These are phyloP conservation scores for Cryptus armator DNA, from an alignment of 2,888 invertebrate genomes.

Conservation along the genomic window DNA sequence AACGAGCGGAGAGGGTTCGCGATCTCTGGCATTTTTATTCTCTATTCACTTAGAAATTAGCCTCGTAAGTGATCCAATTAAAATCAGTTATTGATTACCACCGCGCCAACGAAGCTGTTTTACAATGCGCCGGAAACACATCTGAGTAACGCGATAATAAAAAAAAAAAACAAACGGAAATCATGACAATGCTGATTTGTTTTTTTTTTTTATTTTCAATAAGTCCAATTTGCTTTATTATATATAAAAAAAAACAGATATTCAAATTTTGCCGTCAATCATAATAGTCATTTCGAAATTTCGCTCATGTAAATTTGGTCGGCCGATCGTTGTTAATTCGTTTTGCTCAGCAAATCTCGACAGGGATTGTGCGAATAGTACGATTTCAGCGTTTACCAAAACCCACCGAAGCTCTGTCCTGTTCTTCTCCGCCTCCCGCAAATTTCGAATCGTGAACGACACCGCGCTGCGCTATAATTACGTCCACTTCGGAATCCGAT, in stretches of 20 bases:
- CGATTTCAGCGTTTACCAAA: slow-evolving; percentile 12
- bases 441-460: slow-evolving; percentile 21
- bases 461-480: slow-evolving; percentile 15
- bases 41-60: slow-evolving; percentile 31
- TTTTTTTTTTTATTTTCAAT: not conserved
- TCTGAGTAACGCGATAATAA: not conserved
- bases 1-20: not conserved
- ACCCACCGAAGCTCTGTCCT: not conserved
- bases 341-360: not conserved
- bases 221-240: too few relatives aligned
- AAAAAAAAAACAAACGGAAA: not conserved
- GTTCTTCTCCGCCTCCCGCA: not conserved
- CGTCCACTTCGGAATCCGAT: not conserved
- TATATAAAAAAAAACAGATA: too few relatives aligned
- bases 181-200: not conserved
- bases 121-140: not conserved
- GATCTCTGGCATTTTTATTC: slow-evolving; percentile 16
- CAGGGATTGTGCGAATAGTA: not conserved
- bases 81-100: slow-evolving; percentile 46
- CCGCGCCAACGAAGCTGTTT: not conserved
- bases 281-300: not conserved
- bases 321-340: not conserved
- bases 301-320: not conserved
- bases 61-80: slow-evolving; percentile 48
- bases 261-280: not conserved